phyloP scores from a whole-genome alignment of 2,113 vertebrate species.

The Atlantisia rogersi region DNA sequence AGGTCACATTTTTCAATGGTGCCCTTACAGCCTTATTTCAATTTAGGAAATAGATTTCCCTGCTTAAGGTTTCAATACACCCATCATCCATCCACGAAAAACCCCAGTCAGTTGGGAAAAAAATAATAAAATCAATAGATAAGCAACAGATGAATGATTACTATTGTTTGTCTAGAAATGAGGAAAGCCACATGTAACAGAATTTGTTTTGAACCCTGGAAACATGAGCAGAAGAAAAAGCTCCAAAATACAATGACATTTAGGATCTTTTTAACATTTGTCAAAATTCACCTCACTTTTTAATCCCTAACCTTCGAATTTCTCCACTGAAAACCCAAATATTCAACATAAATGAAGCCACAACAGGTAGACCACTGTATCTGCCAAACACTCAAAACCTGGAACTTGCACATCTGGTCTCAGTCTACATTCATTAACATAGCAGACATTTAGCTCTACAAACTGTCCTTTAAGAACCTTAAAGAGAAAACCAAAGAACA shows the following conservation, averaged over 20 bases:
- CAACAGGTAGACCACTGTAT: not conserved
- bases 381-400: not conserved
- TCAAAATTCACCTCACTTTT: not conserved
- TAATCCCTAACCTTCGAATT: not conserved
- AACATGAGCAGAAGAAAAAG: not conserved
- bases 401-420: not conserved
- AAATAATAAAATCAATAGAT: not conserved
- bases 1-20: not conserved
- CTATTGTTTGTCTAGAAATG: not conserved
- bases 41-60: not conserved
- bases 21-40: not conserved
- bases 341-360: not conserved
- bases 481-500: not conserved
- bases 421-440: not conserved
- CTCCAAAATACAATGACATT: not conserved
- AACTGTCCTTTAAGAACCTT: not conserved
- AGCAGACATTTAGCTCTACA: not conserved
- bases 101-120: not conserved
- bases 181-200: not conserved
- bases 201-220: not conserved
- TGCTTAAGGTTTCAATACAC: not conserved
- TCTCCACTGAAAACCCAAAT: not conserved
- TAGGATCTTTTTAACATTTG: not conserved
- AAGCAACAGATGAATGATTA: not conserved
- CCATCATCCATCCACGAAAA: not conserved